phyloP scores from a whole-genome alignment of 2,888 invertebrate species.

The Branchellion lobata region DNA sequence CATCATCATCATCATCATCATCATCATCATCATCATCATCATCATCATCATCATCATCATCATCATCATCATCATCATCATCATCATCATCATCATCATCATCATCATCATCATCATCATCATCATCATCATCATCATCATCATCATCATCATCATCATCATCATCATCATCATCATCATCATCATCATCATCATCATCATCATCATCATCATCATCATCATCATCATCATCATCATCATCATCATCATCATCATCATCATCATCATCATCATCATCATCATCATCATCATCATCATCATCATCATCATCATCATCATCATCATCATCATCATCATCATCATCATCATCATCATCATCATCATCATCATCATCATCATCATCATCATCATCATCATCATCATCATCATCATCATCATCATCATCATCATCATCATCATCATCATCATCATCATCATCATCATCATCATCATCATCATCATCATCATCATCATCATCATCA shows the following conservation, averaged over 20 bases:
- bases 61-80: slow-evolving; percentile 28
- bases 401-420: not conserved
- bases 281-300: slow-evolving; percentile 38
- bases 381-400: not conserved
- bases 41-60: not conserved
- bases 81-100: slow-evolving; percentile 16
- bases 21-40: slow-evolving; percentile 12
- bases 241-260: slow-evolving; percentile 25
- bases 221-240: not conserved
- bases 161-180: slow-evolving; percentile 26
- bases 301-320: slow-evolving; percentile 34
- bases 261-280: slow-evolving; percentile 32
- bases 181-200: not conserved
- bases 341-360: slow-evolving; percentile 5
- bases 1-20: slow-evolving; percentile 39
- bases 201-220: slow-evolving; percentile 1
- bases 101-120: no score
- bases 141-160: slow-evolving; percentile 65
- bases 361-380: slow-evolving; percentile 21
- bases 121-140: not conserved
- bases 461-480: slow-evolving; percentile 30
- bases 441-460: slow-evolving; percentile 32
- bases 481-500: slow-evolving; percentile 23
- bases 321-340: slow-evolving; percentile 8
- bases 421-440: slow-evolving; percentile 64